phyloP scores from a whole-genome alignment of 2,797 vertebrate genomes.

The Enteromius fasciolatus region DNA sequence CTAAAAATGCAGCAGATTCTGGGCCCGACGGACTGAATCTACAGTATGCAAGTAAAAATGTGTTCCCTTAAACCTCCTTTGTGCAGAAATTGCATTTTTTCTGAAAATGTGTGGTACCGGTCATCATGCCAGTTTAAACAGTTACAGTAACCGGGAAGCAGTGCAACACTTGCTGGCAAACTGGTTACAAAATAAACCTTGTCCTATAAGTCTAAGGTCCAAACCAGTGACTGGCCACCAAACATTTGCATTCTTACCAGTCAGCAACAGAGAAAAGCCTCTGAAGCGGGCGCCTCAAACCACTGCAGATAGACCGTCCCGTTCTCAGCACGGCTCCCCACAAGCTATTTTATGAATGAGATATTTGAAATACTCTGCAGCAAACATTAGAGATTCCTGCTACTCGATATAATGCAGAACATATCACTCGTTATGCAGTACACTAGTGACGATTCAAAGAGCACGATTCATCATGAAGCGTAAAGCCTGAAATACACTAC shows the following conservation, averaged over 20 bases:
- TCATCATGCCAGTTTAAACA: constrained; percentile 22
- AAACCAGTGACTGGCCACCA: constrained; percentile 23
- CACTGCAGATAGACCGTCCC: neutral
- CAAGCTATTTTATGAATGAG: constrained; percentile 28
- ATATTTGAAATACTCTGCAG: neutral
- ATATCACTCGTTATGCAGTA: neutral
- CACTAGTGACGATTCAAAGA: neutral
- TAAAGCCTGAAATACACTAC: no score
- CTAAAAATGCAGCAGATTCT: neutral
- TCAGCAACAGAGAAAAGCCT: constrained; percentile 16
- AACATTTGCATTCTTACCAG: constrained; percentile 37
- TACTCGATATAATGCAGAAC: neutral
- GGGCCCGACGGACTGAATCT: neutral
- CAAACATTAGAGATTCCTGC: neutral
- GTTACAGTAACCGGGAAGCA: neutral
- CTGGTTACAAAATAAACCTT: constrained; percentile 13
- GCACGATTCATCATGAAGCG: neutral
- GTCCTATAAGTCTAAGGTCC: constrained; percentile 2
- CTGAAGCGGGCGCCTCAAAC: constrained; percentile 22
- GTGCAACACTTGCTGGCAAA: constrained; percentile 26
- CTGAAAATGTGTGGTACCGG: neutral
- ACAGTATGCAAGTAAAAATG: neutral
- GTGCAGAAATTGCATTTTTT: neutral
- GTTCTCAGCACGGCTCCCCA: neutral
- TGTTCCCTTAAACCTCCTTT: neutral